Percentiles rank a stretch among this genome's conserved stretches.
phyloP scores from a whole-genome alignment of 2,113 vertebrate species.

The Neotoma lepida region DNA sequence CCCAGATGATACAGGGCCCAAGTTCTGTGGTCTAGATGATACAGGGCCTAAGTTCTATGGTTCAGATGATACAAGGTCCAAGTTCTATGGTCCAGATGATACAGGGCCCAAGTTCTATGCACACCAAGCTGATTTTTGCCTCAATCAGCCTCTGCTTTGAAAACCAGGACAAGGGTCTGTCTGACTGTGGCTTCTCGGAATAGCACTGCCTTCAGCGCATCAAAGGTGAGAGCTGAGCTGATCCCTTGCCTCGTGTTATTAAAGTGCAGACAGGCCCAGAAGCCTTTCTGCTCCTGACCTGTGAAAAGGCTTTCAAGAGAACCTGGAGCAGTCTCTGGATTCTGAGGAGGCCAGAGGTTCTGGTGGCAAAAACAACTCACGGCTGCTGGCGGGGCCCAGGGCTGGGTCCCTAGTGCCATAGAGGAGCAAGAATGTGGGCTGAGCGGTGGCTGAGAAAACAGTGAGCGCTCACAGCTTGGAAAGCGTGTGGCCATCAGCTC shows the following conservation, averaged over 20 bases:
- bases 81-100: not conserved
- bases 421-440: not conserved
- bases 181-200: not conserved
- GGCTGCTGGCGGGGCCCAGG: not conserved
- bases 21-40: too few species aligned
- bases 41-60: too few species aligned
- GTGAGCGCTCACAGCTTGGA: not conserved
- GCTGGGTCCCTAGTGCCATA: not conserved
- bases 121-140: not conserved
- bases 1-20: too few species aligned
- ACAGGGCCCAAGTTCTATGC: not conserved
- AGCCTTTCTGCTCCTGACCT: constrained; percentile 55
- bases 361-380: not conserved
- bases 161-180: not conserved
- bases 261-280: constrained; percentile 32
- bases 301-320: constrained; percentile 18
- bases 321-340: not conserved
- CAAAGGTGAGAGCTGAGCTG: not conserved
- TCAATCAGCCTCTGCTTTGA: not conserved
- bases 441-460: not conserved
- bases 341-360: not conserved
- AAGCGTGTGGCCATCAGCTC: not conserved
- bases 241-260: not conserved
- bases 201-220: not conserved
- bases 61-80: too few species aligned